Percentiles rank a stretch among this genome's conserved stretches.
Conservation (phyloP, 2,797 vertebrate genomes). For the Phrynocephalus vlangalii region DNA sequence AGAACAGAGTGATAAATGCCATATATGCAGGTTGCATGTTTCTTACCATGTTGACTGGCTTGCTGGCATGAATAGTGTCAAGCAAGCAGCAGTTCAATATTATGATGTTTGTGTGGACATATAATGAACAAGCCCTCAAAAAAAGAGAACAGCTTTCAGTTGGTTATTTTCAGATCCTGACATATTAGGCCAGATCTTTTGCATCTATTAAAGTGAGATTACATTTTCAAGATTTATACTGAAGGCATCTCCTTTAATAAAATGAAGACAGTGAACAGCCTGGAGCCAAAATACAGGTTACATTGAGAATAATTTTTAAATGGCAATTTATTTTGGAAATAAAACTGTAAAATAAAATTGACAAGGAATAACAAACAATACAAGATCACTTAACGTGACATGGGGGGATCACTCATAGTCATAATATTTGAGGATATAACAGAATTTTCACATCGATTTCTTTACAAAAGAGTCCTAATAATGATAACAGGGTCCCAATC, state of each 20-base stretch:
- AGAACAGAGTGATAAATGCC: neutral
- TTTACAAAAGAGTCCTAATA: neutral
- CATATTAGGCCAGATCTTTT: constrained; percentile 18
- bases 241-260: neutral
- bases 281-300: neutral
- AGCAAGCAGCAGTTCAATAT: neutral
- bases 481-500: neutral
- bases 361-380: neutral
- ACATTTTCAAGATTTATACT: neutral
- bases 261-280: neutral
- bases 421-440: neutral
- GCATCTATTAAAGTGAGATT: neutral
- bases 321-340: neutral
- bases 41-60: neutral
- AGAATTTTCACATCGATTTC: neutral
- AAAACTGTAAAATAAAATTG: neutral
- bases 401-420: neutral
- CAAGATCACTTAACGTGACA: neutral
- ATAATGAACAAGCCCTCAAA: neutral
- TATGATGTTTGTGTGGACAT: neutral
- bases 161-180: constrained; percentile 1
- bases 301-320: neutral
- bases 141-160: neutral
- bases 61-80: neutral
- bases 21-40: neutral